phyloP scores from a whole-genome alignment of 2,113 vertebrate genomes.

The Syrrhaptes paradoxus region DNA sequence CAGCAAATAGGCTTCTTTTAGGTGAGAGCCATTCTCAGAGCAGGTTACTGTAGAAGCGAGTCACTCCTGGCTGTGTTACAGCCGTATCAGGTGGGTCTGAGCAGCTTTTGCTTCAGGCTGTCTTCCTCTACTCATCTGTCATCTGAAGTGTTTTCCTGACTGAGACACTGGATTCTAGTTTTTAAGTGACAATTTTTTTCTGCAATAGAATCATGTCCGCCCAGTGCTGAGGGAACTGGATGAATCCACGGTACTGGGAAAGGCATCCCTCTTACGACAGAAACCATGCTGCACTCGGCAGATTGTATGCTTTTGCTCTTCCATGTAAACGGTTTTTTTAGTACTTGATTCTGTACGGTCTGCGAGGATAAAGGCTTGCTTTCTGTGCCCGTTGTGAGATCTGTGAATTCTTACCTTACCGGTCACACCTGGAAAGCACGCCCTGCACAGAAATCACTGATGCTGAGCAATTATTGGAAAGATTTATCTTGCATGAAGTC shows the following conservation, averaged over 20 bases:
- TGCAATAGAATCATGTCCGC: background rate
- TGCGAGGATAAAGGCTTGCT: conserved; percentile 6
- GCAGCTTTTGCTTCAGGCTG: background rate
- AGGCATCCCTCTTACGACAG: background rate
- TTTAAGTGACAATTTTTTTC: background rate
- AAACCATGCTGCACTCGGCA: fast-evolving
- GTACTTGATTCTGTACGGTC: background rate
- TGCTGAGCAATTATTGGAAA: background rate
- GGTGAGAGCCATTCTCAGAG: background rate
- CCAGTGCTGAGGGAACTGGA: background rate
- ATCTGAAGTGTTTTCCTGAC: background rate
- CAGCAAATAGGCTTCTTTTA: background rate
- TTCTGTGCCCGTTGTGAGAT: background rate
- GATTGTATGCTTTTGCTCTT: background rate
- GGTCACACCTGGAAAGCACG: fast-evolving
- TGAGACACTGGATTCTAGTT: background rate
- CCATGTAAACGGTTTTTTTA: background rate
- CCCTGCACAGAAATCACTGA: background rate
- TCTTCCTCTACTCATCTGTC: background rate
- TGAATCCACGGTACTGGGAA: background rate
- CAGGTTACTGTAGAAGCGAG: background rate
- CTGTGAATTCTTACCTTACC: background rate
- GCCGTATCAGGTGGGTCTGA: background rate
- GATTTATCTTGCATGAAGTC: background rate
- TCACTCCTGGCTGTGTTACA: background rate